Conservation (phyloP, 2,113 vertebrate species). For the Uria aalge region DNA sequence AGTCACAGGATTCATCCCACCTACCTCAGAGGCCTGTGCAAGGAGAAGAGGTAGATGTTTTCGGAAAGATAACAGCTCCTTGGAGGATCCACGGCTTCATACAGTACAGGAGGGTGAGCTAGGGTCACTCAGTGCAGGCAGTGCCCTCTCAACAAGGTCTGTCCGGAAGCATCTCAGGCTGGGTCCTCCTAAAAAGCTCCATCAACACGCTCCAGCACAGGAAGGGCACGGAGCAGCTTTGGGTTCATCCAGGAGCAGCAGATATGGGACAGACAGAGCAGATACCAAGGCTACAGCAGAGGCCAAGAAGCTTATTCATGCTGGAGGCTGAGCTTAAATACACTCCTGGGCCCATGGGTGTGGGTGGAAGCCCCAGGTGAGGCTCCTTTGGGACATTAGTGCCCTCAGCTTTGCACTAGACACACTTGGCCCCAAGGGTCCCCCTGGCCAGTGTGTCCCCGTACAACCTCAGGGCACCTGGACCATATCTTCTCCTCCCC, state of each 20-base stretch:
- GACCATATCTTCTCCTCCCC: neutral
- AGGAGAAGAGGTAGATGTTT: accelerated
- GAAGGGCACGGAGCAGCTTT: accelerated
- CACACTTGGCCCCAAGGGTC: accelerated
- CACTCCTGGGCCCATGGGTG: neutral
- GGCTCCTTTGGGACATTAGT: neutral
- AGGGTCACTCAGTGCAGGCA: neutral
- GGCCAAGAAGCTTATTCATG: accelerated
- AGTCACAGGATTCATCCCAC: neutral
- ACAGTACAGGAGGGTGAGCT: accelerated
- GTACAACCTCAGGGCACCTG: neutral
- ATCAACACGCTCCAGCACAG: neutral
- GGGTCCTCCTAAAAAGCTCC: neutral
- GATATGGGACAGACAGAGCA: accelerated
- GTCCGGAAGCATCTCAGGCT: neutral
- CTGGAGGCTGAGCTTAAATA: neutral
- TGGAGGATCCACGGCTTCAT: accelerated
- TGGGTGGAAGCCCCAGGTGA: neutral
- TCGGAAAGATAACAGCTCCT: accelerated
- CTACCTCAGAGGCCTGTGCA: accelerated
- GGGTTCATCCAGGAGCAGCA: accelerated
- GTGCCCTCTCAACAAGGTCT: accelerated
- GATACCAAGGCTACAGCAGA: accelerated
- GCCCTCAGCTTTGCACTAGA: neutral
- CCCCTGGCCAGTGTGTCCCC: neutral